A percentile compares a stretch with the other conserved stretches of the same genome.
Evolutionary conservation across 2,888 invertebrate genomes (phyloP).

Genomic region (Ochropleura leucogaster): DNA sequence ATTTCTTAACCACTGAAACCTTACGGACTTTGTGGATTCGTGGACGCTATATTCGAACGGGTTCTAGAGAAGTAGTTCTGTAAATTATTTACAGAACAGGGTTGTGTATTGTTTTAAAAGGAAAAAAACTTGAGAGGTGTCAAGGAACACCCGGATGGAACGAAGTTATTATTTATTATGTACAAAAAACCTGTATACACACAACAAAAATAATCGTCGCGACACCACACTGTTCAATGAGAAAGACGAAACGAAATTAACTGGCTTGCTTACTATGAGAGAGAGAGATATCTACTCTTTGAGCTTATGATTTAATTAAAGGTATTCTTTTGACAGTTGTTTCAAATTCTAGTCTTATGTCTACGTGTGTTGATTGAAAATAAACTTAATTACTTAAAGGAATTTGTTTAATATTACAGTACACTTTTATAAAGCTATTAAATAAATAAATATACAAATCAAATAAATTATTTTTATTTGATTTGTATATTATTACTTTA

Average conservation of each 20-base stretch:
- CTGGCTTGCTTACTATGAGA: too few species aligned
- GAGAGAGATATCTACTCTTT: too few species aligned
- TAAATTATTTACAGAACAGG: background rate
- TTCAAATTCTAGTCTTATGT: background rate
- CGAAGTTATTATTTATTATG: too few species aligned
- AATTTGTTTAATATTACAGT: background rate
- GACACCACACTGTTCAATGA: too few species aligned
- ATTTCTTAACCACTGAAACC: conserved; percentile 76
- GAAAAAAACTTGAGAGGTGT: background rate
- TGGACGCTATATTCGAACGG: conserved; percentile 40
- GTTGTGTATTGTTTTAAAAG: background rate
- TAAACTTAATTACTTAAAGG: background rate
- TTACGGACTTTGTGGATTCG: conserved; percentile 64
- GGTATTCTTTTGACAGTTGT: too few species aligned
- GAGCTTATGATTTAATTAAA: too few species aligned
- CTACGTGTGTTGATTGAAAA: background rate
- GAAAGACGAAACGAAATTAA: too few species aligned
- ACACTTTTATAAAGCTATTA: background rate
- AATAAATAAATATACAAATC: background rate
- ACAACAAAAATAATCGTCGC: too few species aligned
- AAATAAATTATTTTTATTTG: conserved; percentile 23
- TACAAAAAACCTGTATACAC: too few species aligned
- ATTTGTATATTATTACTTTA: conserved; percentile 7
- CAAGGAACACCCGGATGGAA: too few species aligned
- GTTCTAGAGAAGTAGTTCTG: conserved; percentile 23